A percentile compares a stretch with the other conserved stretches of the same genome.
Evolutionary conservation across 2,888 invertebrate species (phyloP).

Genomic region (Dasypogon diadema): DNA sequence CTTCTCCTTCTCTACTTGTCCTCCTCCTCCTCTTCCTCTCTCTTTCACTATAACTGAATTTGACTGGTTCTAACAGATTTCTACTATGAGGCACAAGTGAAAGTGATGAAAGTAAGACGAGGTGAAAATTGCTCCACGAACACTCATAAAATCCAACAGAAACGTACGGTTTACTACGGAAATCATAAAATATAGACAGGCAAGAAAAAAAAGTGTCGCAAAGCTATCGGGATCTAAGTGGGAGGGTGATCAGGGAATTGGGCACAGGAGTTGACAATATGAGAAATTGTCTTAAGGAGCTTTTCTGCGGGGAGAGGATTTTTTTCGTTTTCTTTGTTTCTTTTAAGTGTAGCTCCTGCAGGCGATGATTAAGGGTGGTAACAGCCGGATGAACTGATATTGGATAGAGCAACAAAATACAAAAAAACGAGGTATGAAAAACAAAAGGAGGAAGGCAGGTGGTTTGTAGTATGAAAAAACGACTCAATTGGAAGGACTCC

Average conservation of each 20-base stretch:
- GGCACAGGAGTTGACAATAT: slow-evolving; percentile 39
- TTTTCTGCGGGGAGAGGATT: not conserved
- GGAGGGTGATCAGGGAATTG: not conserved
- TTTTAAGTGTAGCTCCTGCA: slow-evolving; percentile 34
- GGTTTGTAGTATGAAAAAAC: not conserved
- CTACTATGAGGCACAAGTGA: no score
- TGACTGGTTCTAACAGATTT: no score
- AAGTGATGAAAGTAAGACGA: not conserved
- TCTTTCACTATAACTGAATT: no score
- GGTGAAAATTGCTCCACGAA: not conserved
- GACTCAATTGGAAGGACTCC: not conserved
- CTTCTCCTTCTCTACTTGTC: no score
- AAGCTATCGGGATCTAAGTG: not conserved
- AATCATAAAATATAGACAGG: slow-evolving; percentile 4
- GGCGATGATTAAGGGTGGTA: slow-evolving; percentile 44
- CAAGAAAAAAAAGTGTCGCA: not conserved
- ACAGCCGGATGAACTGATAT: slow-evolving; percentile 42
- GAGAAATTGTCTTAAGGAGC: slow-evolving; percentile 46
- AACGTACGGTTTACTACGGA: not conserved
- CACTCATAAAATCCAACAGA: not conserved
- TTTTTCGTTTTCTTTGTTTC: not conserved
- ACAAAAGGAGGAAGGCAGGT: not conserved
- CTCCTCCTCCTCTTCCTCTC: no score
- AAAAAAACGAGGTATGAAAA: not conserved
- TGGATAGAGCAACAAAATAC: slow-evolving; percentile 25